phyloP scores from a whole-genome alignment of 2,888 invertebrate species.

The Tolmerus cingulatus region DNA sequence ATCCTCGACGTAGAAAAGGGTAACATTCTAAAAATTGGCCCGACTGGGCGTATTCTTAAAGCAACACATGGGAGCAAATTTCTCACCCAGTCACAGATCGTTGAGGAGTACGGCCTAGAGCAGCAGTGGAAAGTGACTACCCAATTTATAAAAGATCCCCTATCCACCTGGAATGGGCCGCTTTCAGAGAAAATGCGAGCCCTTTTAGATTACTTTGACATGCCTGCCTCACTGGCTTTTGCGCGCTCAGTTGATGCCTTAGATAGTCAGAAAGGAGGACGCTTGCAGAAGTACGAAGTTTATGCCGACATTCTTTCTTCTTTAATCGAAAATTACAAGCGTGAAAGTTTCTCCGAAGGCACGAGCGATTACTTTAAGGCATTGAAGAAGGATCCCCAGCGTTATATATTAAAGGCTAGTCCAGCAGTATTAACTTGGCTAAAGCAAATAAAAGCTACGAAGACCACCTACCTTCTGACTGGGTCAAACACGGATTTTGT shows the following conservation, averaged over 20 bases:
- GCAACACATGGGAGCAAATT: conserved; percentile 73
- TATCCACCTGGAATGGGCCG: conserved; percentile 72
- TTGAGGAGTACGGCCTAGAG: conserved; percentile 67
- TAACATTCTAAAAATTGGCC: conserved; percentile 70
- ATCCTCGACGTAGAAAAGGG: conserved; percentile 74
- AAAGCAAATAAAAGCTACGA: conserved; percentile 66
- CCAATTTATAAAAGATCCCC: conserved; percentile 66
- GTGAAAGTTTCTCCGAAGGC: conserved; percentile 67
- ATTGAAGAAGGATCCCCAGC: conserved; percentile 67
- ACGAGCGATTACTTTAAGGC: conserved; percentile 71
- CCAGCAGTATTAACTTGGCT: conserved; percentile 68
- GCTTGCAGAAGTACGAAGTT: conserved; percentile 65
- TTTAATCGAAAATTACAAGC: conserved; percentile 69
- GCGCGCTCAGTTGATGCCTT: conserved; percentile 73
- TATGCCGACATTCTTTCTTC: conserved; percentile 74
- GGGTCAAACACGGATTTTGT: conserved; percentile 78
- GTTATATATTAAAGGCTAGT: conserved; percentile 69
- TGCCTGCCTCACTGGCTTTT: conserved; percentile 71
- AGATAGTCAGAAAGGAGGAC: conserved; percentile 64
- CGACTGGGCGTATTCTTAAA: conserved; percentile 69
- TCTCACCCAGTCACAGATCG: conserved; percentile 66
- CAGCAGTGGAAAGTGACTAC: conserved; percentile 67
- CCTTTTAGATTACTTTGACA: conserved; percentile 78
- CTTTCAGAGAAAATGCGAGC: conserved; percentile 69
- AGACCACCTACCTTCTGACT: conserved; percentile 73